These are phyloP conservation scores for Rotaria macrura DNA, from an alignment of 2,888 invertebrate genomes.

Conservation along the genomic window DNA sequence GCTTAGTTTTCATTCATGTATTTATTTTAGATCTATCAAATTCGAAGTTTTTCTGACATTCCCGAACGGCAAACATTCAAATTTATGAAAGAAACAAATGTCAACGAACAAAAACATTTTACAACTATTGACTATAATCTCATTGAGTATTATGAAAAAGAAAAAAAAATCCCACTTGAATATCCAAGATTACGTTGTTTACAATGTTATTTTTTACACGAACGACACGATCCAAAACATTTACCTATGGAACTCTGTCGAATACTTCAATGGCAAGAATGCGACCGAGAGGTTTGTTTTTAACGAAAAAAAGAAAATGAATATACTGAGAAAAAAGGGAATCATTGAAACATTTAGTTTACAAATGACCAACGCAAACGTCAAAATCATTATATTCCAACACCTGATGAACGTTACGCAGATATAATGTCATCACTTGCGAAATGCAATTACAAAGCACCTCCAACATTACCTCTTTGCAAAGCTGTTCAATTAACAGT, in stretches of 20 bases:
- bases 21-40: not conserved
- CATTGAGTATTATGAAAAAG: not conserved
- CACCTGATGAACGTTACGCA: not conserved
- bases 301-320: not conserved
- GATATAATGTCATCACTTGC: constrained; percentile 5
- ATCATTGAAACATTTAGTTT: not conserved
- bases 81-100: not conserved
- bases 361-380: not conserved
- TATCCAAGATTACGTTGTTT: constrained; percentile 5
- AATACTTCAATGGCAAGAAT: not conserved
- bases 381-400: not conserved
- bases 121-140: not conserved
- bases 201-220: not conserved
- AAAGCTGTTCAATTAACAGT: not conserved
- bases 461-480: not conserved
- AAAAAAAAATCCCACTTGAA: not conserved
- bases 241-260: not conserved
- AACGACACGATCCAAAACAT: not conserved
- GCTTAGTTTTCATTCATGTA: not conserved
- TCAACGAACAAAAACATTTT: not conserved
- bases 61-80: not conserved
- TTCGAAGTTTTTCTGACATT: not conserved
- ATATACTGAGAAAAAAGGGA: not conserved
- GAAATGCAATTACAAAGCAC: not conserved
- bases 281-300: not conserved